A percentile compares a stretch with the other conserved stretches of the same genome.
phyloP scores from a whole-genome alignment of 30 jellyfish, hydroid and myxozoan species.

The Phacellophora camtschatica region DNA sequence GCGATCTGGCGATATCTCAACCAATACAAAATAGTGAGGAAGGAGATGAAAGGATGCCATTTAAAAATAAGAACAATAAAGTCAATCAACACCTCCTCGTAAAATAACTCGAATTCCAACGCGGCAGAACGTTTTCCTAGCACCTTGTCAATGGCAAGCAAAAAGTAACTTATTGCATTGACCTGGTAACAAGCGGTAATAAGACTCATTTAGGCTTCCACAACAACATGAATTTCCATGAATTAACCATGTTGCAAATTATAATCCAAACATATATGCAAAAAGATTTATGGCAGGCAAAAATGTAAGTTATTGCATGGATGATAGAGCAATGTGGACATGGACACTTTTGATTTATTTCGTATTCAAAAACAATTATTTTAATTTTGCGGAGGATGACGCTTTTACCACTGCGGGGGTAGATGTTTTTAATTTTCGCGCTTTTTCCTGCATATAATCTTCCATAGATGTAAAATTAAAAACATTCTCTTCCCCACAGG shows the following conservation, averaged over 20 bases:
- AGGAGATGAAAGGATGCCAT: conserved; percentile 15
- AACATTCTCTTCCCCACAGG: neutral
- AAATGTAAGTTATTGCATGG: too few species aligned
- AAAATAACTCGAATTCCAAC: conserved; percentile 50
- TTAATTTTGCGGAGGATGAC: too few species aligned
- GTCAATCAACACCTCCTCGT: conserved; percentile 38
- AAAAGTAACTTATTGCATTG: conserved; percentile 27
- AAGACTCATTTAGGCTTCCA: too few species aligned
- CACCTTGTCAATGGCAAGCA: conserved; percentile 62
- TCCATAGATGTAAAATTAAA: neutral
- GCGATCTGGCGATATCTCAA: conserved; percentile 7
- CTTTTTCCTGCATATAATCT: neutral
- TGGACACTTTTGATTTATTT: too few species aligned
- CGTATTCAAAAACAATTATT: too few species aligned
- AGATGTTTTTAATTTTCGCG: neutral
- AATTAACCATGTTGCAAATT: neutral
- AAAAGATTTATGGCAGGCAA: too few species aligned
- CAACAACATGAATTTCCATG: neutral
- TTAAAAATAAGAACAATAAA: conserved; percentile 13
- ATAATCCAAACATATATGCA: neutral
- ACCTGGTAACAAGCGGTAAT: neutral
- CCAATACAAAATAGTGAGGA: conserved; percentile 44
- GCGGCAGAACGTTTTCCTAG: conserved; percentile 23
- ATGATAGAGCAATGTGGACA: too few species aligned
- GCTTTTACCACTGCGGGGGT: too few species aligned